Conservation (phyloP, 2,888 invertebrate species). For the Cabera pusaria region DNA sequence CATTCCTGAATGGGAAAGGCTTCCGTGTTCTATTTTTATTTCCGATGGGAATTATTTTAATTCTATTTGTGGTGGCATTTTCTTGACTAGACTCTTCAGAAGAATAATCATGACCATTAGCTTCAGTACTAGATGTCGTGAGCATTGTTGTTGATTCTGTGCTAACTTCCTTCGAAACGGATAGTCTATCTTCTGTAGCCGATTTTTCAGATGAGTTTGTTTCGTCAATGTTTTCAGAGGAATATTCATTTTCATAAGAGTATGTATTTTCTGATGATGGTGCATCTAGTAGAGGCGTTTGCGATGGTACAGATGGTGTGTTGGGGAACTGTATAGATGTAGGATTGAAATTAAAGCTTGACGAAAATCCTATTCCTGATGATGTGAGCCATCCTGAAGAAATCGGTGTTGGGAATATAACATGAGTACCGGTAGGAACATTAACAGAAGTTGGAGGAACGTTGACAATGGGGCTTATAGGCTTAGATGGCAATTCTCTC, state of each 20-base stretch:
- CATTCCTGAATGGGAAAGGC: slow-evolving; percentile 62
- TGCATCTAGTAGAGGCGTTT: slow-evolving; percentile 35
- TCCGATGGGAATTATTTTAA: slow-evolving; percentile 52
- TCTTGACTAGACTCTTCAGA: slow-evolving; percentile 55
- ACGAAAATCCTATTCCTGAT: slow-evolving; percentile 68
- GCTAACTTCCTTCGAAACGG: slow-evolving; percentile 41
- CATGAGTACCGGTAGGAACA: slow-evolving; percentile 43
- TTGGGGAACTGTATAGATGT: slow-evolving; percentile 62
- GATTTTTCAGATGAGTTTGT: slow-evolving; percentile 45
- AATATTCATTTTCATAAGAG: slow-evolving; percentile 56
- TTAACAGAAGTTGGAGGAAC: slow-evolving; percentile 40
- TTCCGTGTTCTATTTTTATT: slow-evolving; percentile 66
- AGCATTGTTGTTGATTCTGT: slow-evolving; percentile 42
- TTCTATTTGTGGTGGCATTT: slow-evolving; percentile 52
- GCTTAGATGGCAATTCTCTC: slow-evolving; percentile 50
- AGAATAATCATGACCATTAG: slow-evolving; percentile 36
- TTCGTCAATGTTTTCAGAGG: slow-evolving; percentile 49
- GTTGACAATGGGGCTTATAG: slow-evolving; percentile 43
- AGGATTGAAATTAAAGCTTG: slow-evolving; percentile 66
- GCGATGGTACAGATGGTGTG: slow-evolving; percentile 43
- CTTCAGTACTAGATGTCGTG: slow-evolving; percentile 36
- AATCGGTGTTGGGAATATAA: slow-evolving; percentile 70
- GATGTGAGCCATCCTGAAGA: slow-evolving; percentile 77
- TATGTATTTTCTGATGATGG: slow-evolving; percentile 51
- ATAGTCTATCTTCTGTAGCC: slow-evolving; percentile 36